phyloP scores from a whole-genome alignment of 2,888 invertebrate genomes.

The Drosophila pseudotalamancana region DNA sequence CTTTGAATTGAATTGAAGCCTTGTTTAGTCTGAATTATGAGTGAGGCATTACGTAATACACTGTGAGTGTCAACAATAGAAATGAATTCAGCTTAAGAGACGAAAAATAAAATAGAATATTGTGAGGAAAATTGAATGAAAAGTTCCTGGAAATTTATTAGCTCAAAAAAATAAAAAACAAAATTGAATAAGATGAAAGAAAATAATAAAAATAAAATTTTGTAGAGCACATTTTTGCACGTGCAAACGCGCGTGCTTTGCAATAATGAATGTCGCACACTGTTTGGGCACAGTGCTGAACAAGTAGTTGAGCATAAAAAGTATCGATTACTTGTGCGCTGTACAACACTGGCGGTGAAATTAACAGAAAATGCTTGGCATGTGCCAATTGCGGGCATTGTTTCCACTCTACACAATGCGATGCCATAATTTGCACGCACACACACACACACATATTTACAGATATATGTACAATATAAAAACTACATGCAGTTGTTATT shows the following conservation, averaged over 20 bases:
- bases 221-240: not conserved
- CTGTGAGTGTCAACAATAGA: no score
- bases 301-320: not conserved
- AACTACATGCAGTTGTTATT: constrained; percentile 59
- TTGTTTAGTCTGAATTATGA: no score
- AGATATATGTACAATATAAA: constrained; percentile 25
- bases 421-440: constrained; percentile 61
- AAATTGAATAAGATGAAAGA: not conserved
- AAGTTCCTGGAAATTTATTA: no score
- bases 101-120: no score
- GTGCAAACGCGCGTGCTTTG: not conserved
- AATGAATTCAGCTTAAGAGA: no score
- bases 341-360: constrained; percentile 34
- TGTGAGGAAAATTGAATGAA: no score
- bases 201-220: not conserved
- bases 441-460: constrained; percentile 9
- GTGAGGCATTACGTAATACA: no score
- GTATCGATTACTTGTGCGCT: constrained; percentile 12
- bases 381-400: constrained; percentile 79
- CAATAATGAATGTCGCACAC: not conserved
- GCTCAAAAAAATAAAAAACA: not conserved
- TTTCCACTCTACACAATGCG: constrained; percentile 71
- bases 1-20: no score
- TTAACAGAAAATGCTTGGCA: constrained; percentile 67
- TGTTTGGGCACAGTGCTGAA: not conserved